Evolutionary conservation across 2,888 invertebrate genomes (phyloP), one percentile per base, ranked within the genome.

Genomic region (Mesorhabditis sp.): DNA sequence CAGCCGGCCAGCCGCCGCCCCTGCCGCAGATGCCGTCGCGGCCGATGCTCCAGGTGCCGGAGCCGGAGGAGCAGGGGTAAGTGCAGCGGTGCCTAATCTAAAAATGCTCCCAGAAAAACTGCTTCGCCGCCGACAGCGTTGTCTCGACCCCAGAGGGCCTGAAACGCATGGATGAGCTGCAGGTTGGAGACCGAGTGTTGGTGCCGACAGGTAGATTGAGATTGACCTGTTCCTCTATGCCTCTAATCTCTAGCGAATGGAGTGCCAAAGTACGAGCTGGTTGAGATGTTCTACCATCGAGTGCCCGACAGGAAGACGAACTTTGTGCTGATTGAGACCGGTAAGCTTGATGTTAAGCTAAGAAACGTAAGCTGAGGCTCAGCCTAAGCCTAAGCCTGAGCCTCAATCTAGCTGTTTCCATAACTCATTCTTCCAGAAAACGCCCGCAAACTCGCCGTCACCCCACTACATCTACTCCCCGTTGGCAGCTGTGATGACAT

Each of bases 281-380:
- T 84, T 10, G 84, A 84, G 68, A 80, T 85, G 81, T 84, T 84
- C 77, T 84, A 84, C 66, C 84, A 84, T 64, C 71, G 82, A 45
- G 80, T 83, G 58, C 80, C 81, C 13, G 72, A 81, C 43, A 82
- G 80, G 0, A 62, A 70, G 6, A 78, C 79, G 3, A 72, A 75
- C 43, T 84, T 84, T 63, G 74, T 82, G 6, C 70, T 74, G 45
- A 67, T 84, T 4, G 74, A 76, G 66, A 85, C 84, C 0, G 76
- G 76, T 58, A 50, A 50, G 58, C 58, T 50, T 10, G 58, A 50
- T 50, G 58, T 28, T 28, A 28, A 28, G 28, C 28, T 28, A 28
- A 28, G 28, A 28, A 28, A 28, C 28, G 28, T 28, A 1, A 28
- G 28, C 28, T 28, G 28, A 28, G 2, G 28, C 28, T 28, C 28